A percentile compares a stretch with the other conserved stretches of the same genome.
Evolutionary conservation across 2,113 vertebrate species (phyloP).

Genomic region (Nibea albiflora): DNA sequence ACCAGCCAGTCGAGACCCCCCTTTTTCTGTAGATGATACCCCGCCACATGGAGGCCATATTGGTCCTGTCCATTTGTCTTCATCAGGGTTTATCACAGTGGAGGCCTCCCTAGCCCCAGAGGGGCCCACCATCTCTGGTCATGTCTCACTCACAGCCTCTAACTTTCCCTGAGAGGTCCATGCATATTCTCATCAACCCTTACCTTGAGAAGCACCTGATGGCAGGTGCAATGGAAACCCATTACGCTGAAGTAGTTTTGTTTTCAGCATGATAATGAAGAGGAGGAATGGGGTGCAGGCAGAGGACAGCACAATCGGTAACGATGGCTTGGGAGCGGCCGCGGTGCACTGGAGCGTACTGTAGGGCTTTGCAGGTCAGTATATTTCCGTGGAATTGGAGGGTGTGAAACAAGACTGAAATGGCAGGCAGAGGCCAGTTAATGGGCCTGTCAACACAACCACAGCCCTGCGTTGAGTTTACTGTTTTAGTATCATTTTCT

Average conservation of each 20-base stretch:
- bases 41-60: conserved; percentile 75
- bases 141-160: conserved; percentile 64
- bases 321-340: conserved; percentile 18
- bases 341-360: conserved; percentile 63
- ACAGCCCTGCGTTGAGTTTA: conserved; percentile 59
- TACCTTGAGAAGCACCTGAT: conserved; percentile 62
- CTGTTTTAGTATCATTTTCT: conserved; percentile 69
- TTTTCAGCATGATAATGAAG: conserved; percentile 71
- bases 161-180: conserved; percentile 61
- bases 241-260: conserved; percentile 62
- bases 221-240: conserved; percentile 58
- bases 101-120: conserved; percentile 58
- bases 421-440: conserved; percentile 73
- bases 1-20: conserved; percentile 34
- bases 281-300: conserved; percentile 37
- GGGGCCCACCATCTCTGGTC: conserved; percentile 42
- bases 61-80: conserved; percentile 85
- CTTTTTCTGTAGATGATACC: conserved; percentile 72
- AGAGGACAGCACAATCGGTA: conserved; percentile 43
- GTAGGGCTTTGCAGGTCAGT: conserved; percentile 56
- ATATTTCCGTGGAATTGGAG: conserved; percentile 69
- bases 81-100: conserved; percentile 77
- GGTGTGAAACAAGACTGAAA: conserved; percentile 68
- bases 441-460: conserved; percentile 78
- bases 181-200: conserved; percentile 66